phyloP scores from a whole-genome alignment of 2,888 invertebrate species.

The Pachymerium ferrugineum region DNA sequence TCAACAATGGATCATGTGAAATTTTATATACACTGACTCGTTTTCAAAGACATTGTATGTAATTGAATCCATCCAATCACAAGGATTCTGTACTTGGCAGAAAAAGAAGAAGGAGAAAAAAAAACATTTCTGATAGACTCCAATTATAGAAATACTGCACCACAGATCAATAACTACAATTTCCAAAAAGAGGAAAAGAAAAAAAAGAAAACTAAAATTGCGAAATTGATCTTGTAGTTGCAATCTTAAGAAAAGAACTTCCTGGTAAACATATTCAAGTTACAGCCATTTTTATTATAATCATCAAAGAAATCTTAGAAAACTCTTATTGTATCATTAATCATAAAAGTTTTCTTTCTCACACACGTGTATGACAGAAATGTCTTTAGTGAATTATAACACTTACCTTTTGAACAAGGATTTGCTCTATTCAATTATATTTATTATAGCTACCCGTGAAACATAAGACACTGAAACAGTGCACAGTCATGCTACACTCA shows the following conservation, averaged over 20 bases:
- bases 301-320: neutral
- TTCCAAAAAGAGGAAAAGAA: neutral
- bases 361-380: neutral
- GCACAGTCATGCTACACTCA: neutral
- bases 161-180: neutral
- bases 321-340: neutral
- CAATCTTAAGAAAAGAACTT: no score
- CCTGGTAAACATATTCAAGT: no score
- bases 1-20: slow-evolving; percentile 6
- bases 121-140: neutral
- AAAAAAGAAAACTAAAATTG: no score
- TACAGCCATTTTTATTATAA: no score
- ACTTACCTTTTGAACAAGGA: neutral
- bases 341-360: neutral
- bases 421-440: slow-evolving; percentile 1
- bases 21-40: slow-evolving; percentile 3
- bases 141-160: neutral
- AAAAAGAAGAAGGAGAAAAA: neutral
- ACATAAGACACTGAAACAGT: neutral
- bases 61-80: slow-evolving; percentile 13
- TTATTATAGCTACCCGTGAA: neutral
- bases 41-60: neutral
- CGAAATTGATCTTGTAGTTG: no score
- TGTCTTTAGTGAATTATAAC: neutral
- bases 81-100: neutral